Evolutionary conservation across 1,140 invertebrate species (phyloP).

Genomic region (Brachionus rubens): DNA sequence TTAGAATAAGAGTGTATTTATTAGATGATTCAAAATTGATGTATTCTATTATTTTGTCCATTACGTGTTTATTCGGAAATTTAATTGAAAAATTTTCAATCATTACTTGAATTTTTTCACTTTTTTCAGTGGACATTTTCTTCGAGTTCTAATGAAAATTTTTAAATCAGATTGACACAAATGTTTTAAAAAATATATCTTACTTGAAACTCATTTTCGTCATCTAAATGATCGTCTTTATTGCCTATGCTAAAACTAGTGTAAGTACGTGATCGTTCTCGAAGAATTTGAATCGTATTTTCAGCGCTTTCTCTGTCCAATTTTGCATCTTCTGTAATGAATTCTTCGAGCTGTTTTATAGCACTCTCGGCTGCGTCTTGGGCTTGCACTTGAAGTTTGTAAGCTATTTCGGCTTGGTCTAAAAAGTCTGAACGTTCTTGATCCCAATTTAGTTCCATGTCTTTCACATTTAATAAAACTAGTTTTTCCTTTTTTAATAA

Average conservation of each 20-base stretch:
- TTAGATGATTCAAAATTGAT: conserved; percentile 45
- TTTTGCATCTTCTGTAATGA: conserved; percentile 32
- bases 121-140: conserved; percentile 18
- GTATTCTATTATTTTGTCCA: conserved; percentile 43
- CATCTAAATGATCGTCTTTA: neutral
- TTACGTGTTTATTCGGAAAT: conserved; percentile 17
- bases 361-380: conserved; percentile 37
- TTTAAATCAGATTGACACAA: neutral
- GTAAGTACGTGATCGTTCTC: conserved; percentile 29
- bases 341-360: conserved; percentile 38
- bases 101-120: conserved; percentile 37
- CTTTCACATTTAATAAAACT: conserved; percentile 34
- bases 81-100: conserved; percentile 32
- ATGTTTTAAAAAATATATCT: neutral
- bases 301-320: conserved; percentile 43
- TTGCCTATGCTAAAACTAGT: conserved; percentile 25
- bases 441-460: conserved; percentile 45
- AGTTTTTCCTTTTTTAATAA: conserved; percentile 1
- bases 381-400: conserved; percentile 19
- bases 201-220: neutral
- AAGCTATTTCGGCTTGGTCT: conserved; percentile 32
- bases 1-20: conserved; percentile 29
- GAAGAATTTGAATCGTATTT: conserved; percentile 37
- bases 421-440: conserved; percentile 35
- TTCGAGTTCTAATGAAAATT: neutral